These are phyloP conservation scores for Hipparchia sbordonii DNA, from an alignment of 2,888 invertebrate species.

Conservation along the genomic window DNA sequence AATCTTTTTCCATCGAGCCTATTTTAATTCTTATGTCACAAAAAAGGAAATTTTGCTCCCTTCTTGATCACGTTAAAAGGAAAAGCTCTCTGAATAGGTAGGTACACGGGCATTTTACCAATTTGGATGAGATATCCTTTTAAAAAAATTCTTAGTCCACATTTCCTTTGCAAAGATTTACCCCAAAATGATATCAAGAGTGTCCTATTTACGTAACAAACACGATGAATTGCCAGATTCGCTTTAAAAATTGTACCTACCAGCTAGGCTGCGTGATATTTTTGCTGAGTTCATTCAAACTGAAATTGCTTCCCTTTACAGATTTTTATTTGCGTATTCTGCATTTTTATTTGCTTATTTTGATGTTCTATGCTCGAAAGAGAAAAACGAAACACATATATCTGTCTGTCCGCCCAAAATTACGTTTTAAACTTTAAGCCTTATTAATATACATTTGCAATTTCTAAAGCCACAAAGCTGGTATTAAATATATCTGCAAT, in stretches of 20 bases:
- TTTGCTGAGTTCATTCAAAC: constrained; percentile 3
- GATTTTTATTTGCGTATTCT: background rate
- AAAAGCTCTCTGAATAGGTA: constrained; percentile 2
- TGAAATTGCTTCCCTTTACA: background rate
- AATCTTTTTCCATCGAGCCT: too few species aligned
- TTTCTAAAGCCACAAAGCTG: too few species aligned
- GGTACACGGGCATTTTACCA: background rate
- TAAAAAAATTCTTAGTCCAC: constrained; percentile 7
- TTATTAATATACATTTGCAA: too few species aligned
- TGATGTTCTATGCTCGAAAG: background rate
- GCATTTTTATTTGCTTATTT: background rate
- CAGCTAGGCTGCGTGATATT: background rate
- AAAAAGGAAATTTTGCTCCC: background rate
- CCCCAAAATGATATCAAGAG: constrained; percentile 3
- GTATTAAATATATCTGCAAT: too few species aligned
- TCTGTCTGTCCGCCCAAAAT: too few species aligned
- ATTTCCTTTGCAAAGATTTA: constrained; percentile 9
- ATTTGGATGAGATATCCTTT: constrained; percentile 7
- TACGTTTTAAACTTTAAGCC: too few species aligned
- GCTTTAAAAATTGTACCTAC: background rate
- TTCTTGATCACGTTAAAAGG: background rate
- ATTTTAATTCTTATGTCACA: background rate
- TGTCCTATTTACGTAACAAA: background rate
- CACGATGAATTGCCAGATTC: constrained; percentile 18
- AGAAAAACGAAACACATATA: too few species aligned